Evolutionary conservation across 2,888 invertebrate genomes (phyloP).

Genomic region (Argyra leucocephala): DNA sequence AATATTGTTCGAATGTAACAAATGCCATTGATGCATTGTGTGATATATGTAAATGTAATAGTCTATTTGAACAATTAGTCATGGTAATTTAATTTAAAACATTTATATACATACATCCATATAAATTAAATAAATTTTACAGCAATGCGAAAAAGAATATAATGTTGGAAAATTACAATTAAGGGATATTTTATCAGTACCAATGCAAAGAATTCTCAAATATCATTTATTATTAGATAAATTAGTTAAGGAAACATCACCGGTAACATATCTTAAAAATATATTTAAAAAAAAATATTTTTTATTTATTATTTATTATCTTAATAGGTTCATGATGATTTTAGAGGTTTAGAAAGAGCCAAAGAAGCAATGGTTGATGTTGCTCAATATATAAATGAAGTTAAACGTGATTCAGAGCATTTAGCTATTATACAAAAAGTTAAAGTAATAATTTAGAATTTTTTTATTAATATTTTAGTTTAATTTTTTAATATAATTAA

Average conservation of each 20-base stretch:
- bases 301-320: constrained; percentile 14
- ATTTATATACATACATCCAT: too few relatives aligned
- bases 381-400: constrained; percentile 95
- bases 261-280: constrained; percentile 44
- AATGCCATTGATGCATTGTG: constrained; percentile 75
- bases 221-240: constrained; percentile 91
- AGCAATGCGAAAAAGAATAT: constrained; percentile 88
- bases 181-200: constrained; percentile 90
- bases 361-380: constrained; percentile 95
- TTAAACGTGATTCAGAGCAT: constrained; percentile 91
- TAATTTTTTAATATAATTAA: background rate
- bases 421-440: constrained; percentile 82
- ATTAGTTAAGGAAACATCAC: constrained; percentile 74
- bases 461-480: constrained; percentile 8
- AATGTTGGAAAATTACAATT: constrained; percentile 91
- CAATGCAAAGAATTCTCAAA: constrained; percentile 96
- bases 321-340: constrained; percentile 70
- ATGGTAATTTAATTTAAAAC: constrained; percentile 27
- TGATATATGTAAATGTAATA: constrained; percentile 41
- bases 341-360: constrained; percentile 70
- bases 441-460: constrained; percentile 48
- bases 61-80: constrained; percentile 40
- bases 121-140: constrained; percentile 22
- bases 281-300: background rate
- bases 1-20: constrained; percentile 90